Evolutionary conservation across 2,113 vertebrate species (phyloP), one percentile per base, ranked within the genome.

Genomic region (Spilogale gracilis): DNA sequence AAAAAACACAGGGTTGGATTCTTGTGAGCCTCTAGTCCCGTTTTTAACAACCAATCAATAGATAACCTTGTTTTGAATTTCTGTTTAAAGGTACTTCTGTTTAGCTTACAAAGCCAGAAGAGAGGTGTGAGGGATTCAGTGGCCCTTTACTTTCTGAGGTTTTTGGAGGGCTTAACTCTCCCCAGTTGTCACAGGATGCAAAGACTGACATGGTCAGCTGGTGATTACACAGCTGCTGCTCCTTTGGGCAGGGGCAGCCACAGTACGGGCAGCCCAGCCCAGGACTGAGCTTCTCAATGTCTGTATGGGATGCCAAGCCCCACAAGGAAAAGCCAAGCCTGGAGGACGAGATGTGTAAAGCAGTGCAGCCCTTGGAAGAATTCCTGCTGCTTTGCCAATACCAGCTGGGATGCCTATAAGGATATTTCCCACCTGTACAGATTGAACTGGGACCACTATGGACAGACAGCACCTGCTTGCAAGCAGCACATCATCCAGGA

Each of bases 401-500:
- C 99, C 52, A 99, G 95, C 0, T 23, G 20, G 0, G 99, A 98
- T 65, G 99, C 99, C 4, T 99, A 99, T 82, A 50, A 85, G 0
- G 99, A 99, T 67, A 97, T 98, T 6, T 99, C 99, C n/a, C 98
- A 99, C 96, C 98, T 99, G 7, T 99, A 99, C 98, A 99, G 97
- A 92, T 99, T 99, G 97, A 99, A 99, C 98, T 99, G 99, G 99
- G 96, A 99, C 95, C 99, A 99, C 96, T 99, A 99, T 0, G 99
- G 99, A 1, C 4, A 17, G 17, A 99, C 99, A 99, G 97, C 98
- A 0, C 0, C 85, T 0, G 4, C 88, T 4, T 99, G 99, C 98
- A 99, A 99, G 96, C 88, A 94, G 0, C 99, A 99, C 97, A 99
- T 99, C 97, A 99, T 99, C 96, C 99, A 99, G 98, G 99, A 99